Evolutionary conservation across 2,113 vertebrate genomes (phyloP).

Genomic region (Pelecanus crispus): DNA sequence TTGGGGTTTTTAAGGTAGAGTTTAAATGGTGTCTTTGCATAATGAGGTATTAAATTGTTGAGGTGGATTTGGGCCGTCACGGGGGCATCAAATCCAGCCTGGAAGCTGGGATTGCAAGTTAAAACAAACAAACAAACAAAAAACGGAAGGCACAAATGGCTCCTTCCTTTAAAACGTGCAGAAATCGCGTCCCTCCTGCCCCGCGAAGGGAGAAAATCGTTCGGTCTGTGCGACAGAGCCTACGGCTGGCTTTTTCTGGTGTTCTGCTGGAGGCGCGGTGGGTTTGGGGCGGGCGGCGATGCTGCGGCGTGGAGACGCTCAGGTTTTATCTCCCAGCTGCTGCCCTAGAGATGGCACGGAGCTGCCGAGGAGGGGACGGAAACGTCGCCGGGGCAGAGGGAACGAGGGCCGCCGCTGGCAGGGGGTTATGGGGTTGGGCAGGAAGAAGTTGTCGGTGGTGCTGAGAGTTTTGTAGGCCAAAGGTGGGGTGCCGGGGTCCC

Average conservation of each 20-base stretch:
- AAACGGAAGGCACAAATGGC: not conserved
- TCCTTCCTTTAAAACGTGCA: not conserved
- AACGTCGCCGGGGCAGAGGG: not conserved
- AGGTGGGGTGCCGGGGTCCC: no score
- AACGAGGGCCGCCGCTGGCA: fast-evolving
- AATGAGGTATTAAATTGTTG: not conserved
- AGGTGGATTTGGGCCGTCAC: not conserved
- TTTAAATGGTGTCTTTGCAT: not conserved
- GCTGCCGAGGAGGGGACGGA: not conserved
- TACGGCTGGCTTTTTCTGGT: not conserved
- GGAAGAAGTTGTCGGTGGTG: not conserved
- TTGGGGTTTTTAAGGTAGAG: not conserved
- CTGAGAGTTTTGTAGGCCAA: not conserved
- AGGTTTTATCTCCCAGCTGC: not conserved
- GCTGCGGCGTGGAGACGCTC: not conserved
- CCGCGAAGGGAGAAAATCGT: not conserved
- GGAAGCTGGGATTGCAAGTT: not conserved
- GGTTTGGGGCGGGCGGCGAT: not conserved
- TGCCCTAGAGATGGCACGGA: not conserved
- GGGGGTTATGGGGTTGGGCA: not conserved
- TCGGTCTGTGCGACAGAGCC: fast-evolving
- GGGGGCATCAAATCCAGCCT: not conserved
- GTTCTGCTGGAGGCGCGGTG: not conserved
- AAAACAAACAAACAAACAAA: not conserved
- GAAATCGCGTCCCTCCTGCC: not conserved